Evolutionary conservation across 2,888 invertebrate species (phyloP).

Genomic region (Steromphala cineraria): DNA sequence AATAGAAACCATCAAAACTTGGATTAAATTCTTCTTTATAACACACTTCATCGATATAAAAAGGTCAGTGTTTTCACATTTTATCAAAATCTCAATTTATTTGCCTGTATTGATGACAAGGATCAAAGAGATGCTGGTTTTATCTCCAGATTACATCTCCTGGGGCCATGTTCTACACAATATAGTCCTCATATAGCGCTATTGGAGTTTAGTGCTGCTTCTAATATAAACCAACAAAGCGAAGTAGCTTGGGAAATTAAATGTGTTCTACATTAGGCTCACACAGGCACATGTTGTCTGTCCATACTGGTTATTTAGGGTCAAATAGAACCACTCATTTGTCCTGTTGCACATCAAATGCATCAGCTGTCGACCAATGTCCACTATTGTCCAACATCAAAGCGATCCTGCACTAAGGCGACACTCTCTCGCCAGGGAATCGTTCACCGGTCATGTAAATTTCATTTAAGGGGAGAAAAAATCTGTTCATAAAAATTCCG

Average conservation of each 20-base stretch:
- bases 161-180: no score
- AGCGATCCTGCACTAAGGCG: background rate
- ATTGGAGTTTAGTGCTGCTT: background rate
- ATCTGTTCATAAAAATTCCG: conserved; percentile 18
- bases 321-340: background rate
- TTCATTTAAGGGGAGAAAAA: conserved; percentile 17
- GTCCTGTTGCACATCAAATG: background rate
- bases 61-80: no score
- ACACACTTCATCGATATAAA: no score
- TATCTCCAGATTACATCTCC: no score
- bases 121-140: no score
- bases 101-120: no score
- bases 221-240: background rate
- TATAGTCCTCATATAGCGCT: background rate
- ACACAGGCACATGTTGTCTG: background rate
- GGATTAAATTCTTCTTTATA: no score
- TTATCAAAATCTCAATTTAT: no score
- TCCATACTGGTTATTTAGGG: background rate
- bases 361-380: background rate
- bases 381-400: background rate
- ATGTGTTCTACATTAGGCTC: background rate
- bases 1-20: no score
- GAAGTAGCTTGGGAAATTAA: background rate
- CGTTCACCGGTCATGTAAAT: conserved; percentile 4
- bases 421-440: background rate